These are phyloP conservation scores for Drosophila mimetica DNA, from an alignment of 2,888 invertebrate species.

Conservation along the genomic window DNA sequence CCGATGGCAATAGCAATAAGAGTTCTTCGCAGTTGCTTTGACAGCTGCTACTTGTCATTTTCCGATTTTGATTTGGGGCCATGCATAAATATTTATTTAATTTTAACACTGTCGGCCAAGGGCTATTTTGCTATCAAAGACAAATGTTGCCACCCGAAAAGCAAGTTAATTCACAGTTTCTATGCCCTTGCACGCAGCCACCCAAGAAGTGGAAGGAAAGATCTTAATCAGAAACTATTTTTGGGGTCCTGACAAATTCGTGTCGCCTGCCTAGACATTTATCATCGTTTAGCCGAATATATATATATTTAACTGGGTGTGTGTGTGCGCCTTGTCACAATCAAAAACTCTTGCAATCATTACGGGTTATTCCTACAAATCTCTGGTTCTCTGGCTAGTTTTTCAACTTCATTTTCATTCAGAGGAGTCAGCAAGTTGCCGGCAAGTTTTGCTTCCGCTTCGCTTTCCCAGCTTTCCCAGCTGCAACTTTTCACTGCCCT, in stretches of 20 bases:
- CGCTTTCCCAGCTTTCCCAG: constrained; percentile 38
- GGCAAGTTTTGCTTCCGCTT: constrained; percentile 39
- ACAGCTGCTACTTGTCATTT: constrained; percentile 43
- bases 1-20: constrained; percentile 25
- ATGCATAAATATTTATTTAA: constrained; percentile 68
- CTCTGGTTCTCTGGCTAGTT: constrained; percentile 12
- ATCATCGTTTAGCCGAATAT: constrained; percentile 46
- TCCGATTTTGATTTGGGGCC: constrained; percentile 70
- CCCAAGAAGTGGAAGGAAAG: constrained; percentile 6
- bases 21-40: constrained; percentile 26
- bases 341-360: constrained; percentile 41
- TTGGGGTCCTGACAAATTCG: constrained; percentile 51
- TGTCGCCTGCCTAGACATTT: constrained; percentile 60
- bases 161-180: constrained; percentile 54
- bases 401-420: constrained; percentile 38
- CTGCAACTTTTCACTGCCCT: constrained; percentile 32
- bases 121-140: constrained; percentile 49
- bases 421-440: constrained; percentile 54
- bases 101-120: constrained; percentile 44
- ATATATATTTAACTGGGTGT: not conserved
- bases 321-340: constrained; percentile 44
- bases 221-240: constrained; percentile 47
- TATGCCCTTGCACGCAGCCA: constrained; percentile 59
- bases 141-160: constrained; percentile 55
- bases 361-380: constrained; percentile 31